Percentiles rank a stretch among this genome's conserved stretches.
Conservation (phyloP, 2,888 invertebrate genomes). For the Caradrina kadenii region DNA sequence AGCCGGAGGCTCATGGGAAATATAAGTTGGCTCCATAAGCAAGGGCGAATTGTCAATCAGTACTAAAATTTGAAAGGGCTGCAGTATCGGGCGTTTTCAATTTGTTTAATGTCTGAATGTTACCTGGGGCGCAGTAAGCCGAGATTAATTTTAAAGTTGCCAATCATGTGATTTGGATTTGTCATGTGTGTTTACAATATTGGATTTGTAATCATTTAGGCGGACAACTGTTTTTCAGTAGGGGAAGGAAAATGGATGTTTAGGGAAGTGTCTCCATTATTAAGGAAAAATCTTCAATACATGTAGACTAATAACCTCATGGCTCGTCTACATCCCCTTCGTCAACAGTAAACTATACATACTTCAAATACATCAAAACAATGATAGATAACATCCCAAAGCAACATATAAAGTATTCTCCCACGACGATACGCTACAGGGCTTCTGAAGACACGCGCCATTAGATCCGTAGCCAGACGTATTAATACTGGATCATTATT, state of each 20-base stretch:
- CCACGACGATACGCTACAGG: constrained; percentile 67
- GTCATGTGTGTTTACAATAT: constrained; percentile 29
- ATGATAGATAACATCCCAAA: constrained; percentile 51
- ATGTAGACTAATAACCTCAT: neutral
- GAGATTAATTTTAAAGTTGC: constrained; percentile 36
- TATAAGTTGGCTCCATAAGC: constrained; percentile 81
- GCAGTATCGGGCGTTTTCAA: constrained; percentile 76
- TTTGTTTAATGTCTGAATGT: constrained; percentile 77
- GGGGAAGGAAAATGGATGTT: too few species aligned
- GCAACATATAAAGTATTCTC: constrained; percentile 25
- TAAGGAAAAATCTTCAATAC: too few species aligned
- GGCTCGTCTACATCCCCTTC: neutral
- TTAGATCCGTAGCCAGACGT: constrained; percentile 74
- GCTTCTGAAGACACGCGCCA: constrained; percentile 72
- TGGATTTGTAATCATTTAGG: neutral
- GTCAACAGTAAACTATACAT: constrained; percentile 9
- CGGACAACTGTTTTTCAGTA: neutral
- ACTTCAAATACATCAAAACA: constrained; percentile 24
- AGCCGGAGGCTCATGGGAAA: constrained; percentile 84
- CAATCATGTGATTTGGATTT: constrained; percentile 55
- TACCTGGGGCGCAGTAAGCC: constrained; percentile 60
- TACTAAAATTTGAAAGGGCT: constrained; percentile 83
- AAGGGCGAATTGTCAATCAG: constrained; percentile 84
- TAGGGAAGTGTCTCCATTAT: too few species aligned
- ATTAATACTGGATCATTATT: constrained; percentile 81